phyloP scores from a whole-genome alignment of 2,888 invertebrate genomes.

The Amiota communis region DNA sequence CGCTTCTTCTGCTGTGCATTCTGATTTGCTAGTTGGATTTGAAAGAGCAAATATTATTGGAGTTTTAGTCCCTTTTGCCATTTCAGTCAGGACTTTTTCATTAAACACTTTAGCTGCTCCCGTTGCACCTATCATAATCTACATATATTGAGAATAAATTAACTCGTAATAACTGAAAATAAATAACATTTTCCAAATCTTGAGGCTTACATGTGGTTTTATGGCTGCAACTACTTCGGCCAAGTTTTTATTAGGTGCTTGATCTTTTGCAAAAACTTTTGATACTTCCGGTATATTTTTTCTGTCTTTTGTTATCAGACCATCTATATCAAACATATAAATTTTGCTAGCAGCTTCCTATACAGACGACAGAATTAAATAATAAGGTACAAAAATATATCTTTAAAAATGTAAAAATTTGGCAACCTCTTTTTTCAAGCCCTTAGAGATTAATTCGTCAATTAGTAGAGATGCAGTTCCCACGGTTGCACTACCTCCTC shows the following conservation, averaged over 20 bases:
- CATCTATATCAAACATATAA: conserved; percentile 45
- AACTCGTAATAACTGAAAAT: background rate
- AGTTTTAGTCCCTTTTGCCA: conserved; percentile 44
- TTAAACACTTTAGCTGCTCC: conserved; percentile 46
- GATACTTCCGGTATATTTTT: background rate
- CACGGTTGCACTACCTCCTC: conserved; percentile 52
- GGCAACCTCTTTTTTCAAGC: conserved; percentile 5
- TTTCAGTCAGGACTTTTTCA: conserved; percentile 44
- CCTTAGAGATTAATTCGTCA: conserved; percentile 36
- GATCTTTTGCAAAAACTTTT: conserved; percentile 43
- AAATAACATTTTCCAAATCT: too few relatives aligned
- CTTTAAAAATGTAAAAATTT: background rate
- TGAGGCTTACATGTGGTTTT: conserved; percentile 45
- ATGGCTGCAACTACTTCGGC: conserved; percentile 39
- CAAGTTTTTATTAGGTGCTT: background rate
- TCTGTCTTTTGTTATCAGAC: conserved; percentile 37
- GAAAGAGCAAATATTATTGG: conserved; percentile 56
- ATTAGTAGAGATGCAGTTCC: conserved; percentile 44
- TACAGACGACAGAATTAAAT: background rate
- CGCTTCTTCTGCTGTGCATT: conserved; percentile 58
- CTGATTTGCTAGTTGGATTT: conserved; percentile 55
- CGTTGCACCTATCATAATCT: conserved; percentile 48
- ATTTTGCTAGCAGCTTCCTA: conserved; percentile 38
- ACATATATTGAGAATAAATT: background rate
- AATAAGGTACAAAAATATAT: background rate